A percentile compares a stretch with the other conserved stretches of the same genome.
Evolutionary conservation across 2,113 vertebrate species (phyloP).

Genomic region (Pomatorhinus ruficollis): DNA sequence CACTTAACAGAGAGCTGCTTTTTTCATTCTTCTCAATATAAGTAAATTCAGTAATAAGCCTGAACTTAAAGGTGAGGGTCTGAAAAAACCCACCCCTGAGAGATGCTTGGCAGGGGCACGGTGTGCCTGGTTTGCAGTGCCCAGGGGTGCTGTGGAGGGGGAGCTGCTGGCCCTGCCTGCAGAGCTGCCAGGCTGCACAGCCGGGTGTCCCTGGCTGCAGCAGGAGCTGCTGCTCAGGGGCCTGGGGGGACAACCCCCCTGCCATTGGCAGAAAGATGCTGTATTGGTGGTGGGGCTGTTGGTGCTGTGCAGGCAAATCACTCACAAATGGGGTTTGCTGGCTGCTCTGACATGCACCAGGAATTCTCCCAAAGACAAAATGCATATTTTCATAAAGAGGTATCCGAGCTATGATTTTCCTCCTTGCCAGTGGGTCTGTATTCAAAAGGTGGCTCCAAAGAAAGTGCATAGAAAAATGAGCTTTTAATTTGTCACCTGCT

Average conservation of each 20-base stretch:
- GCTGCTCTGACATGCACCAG: not conserved
- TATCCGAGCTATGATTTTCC: not conserved
- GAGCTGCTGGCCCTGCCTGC: not conserved
- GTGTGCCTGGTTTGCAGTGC: not conserved
- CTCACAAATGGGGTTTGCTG: not conserved
- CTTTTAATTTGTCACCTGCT: slow-evolving; percentile 59
- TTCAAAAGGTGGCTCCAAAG: slow-evolving; percentile 4
- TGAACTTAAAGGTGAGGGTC: not conserved
- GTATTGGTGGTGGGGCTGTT: not conserved
- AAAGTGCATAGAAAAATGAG: slow-evolving; percentile 47
- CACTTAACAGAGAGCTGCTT: not conserved
- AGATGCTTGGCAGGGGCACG: not conserved
- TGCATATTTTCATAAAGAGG: not conserved
- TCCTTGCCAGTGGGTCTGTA: not conserved
- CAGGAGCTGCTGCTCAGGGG: not conserved
- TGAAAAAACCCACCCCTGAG: not conserved
- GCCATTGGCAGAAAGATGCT: not conserved
- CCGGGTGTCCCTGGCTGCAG: not conserved
- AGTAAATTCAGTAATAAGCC: not conserved
- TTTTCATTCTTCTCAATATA: not conserved
- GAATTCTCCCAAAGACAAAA: not conserved
- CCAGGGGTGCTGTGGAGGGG: not conserved
- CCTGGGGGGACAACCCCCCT: not conserved
- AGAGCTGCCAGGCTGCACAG: not conserved
- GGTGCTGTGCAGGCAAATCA: not conserved